Percentiles rank a stretch among this genome's conserved stretches.
Conservation (phyloP, 1,140 invertebrate species). For the Cherax destructor region DNA sequence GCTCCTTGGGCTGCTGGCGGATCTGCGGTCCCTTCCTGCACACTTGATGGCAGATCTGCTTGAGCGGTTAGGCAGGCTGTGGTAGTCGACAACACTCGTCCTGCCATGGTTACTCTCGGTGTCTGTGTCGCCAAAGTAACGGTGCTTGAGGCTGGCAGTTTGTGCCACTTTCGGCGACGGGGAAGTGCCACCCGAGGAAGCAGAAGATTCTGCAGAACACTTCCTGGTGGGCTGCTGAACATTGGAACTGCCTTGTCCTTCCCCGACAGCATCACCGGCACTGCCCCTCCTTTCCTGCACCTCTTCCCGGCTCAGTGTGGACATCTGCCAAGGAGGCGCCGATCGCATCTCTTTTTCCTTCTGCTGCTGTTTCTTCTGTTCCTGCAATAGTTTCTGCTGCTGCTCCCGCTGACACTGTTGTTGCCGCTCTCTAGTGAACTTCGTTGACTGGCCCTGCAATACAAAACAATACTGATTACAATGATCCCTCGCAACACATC, state of each 20-base stretch:
- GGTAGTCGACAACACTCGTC: slow-evolving; percentile 41
- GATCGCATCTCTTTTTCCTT: not conserved
- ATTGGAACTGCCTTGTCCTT: not conserved
- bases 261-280: not conserved
- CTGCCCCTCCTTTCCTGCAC: not conserved
- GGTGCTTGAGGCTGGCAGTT: slow-evolving; percentile 53
- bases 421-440: slow-evolving; percentile 11
- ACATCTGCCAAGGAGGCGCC: slow-evolving; percentile 12
- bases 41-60: slow-evolving; percentile 38
- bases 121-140: slow-evolving; percentile 71
- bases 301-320: slow-evolving; percentile 27
- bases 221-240: slow-evolving; percentile 10
- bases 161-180: not conserved
- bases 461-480: not conserved
- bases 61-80: slow-evolving; percentile 50
- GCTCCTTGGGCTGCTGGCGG: slow-evolving; percentile 12
- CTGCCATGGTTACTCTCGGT: slow-evolving; percentile 21
- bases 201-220: slow-evolving; percentile 23
- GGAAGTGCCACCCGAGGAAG: not conserved
- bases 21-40: not conserved
- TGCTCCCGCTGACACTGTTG: too few species aligned
- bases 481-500: too few species aligned
- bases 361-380: not conserved
- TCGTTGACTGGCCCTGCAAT: slow-evolving; percentile 22
- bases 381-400: too few species aligned